Conservation (phyloP, 1,140 invertebrate species). For the Dendroctonus ponderosae region DNA sequence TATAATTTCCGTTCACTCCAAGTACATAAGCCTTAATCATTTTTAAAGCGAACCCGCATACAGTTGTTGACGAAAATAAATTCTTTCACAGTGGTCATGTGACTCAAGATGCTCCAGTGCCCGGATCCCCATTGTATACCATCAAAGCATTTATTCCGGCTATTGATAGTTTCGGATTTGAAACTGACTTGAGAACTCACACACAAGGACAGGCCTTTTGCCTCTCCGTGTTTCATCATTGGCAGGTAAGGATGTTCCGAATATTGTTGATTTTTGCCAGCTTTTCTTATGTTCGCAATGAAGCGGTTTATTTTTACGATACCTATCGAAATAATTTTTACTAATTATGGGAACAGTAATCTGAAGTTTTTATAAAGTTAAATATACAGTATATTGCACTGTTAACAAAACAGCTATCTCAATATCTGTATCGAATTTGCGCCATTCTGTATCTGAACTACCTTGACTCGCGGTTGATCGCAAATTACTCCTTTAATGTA, state of each 20-base stretch:
- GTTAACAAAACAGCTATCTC: too few relatives aligned
- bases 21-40: neutral
- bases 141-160: slow-evolving; percentile 99
- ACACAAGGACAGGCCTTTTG: slow-evolving; percentile 99
- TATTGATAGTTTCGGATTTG: slow-evolving; percentile 99
- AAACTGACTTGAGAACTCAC: slow-evolving; percentile 96
- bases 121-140: slow-evolving; percentile 96
- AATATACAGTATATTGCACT: too few relatives aligned
- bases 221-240: slow-evolving; percentile 97
- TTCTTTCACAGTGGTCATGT: slow-evolving; percentile 79
- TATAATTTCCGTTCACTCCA: neutral
- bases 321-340: too few relatives aligned
- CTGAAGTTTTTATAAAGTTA: too few relatives aligned
- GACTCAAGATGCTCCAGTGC: slow-evolving; percentile 98
- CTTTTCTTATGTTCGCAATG: too few relatives aligned
- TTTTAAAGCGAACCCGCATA: neutral
- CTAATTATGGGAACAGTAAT: too few relatives aligned
- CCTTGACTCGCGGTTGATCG: too few relatives aligned
- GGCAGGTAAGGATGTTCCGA: slow-evolving; percentile 69
- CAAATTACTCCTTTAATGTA: too few relatives aligned
- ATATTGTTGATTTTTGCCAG: neutral
- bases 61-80: too few relatives aligned
- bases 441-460: too few relatives aligned
- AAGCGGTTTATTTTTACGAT: too few relatives aligned
- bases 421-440: too few relatives aligned